Conservation (phyloP, 2,797 vertebrate species). For the Lacerta agilis region DNA sequence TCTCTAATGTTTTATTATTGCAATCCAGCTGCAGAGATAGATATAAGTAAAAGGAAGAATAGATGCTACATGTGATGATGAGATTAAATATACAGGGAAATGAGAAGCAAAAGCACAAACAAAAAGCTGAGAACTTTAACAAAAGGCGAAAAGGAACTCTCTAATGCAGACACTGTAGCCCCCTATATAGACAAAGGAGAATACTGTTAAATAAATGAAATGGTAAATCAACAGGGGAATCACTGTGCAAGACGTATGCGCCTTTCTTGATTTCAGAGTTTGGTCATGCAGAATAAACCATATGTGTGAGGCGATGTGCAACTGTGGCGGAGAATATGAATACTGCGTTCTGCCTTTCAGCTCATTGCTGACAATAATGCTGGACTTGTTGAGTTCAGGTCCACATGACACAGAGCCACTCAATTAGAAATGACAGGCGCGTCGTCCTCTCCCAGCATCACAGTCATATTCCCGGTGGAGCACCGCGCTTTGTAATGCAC, state of each 20-base stretch:
- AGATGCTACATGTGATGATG: background rate
- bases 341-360: slow-evolving; percentile 5
- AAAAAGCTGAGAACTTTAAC: background rate
- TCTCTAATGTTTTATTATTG: background rate
- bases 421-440: slow-evolving; percentile 35
- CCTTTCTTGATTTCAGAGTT: slow-evolving; percentile 28
- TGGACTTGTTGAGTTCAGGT: slow-evolving; percentile 40
- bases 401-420: slow-evolving; percentile 25
- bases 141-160: background rate
- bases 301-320: slow-evolving; percentile 23
- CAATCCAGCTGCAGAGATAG: background rate
- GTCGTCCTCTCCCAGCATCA: background rate
- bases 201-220: slow-evolving; percentile 32
- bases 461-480: background rate
- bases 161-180: background rate
- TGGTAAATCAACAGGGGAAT: slow-evolving; percentile 9
- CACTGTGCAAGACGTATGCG: background rate
- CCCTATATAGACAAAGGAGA: background rate
- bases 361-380: background rate
- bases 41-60: background rate
- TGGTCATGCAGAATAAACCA: slow-evolving; percentile 35
- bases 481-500: background rate
- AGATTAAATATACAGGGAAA: background rate
- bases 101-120: background rate
- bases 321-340: background rate